phyloP scores from a whole-genome alignment of 2,797 vertebrate species.

The Rhadinocentrus ornatus region DNA sequence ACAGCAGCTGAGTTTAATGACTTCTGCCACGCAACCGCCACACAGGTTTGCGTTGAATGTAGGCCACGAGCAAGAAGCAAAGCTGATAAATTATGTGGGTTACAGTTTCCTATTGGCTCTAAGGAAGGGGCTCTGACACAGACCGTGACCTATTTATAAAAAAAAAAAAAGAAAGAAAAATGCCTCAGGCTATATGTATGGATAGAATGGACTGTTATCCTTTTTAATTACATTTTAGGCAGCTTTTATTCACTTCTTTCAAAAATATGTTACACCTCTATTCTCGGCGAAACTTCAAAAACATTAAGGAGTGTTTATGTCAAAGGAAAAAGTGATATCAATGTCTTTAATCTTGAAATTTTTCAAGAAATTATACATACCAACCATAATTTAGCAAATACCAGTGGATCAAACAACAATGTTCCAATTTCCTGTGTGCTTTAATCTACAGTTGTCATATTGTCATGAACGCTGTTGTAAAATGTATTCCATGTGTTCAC shows the following conservation, averaged over 20 bases:
- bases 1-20: slow-evolving; percentile 85
- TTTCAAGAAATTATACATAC: neutral
- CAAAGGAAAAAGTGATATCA: slow-evolving; percentile 10
- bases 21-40: slow-evolving; percentile 84
- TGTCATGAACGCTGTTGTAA: slow-evolving; percentile 8
- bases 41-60: slow-evolving; percentile 83
- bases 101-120: slow-evolving; percentile 84
- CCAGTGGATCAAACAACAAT: neutral
- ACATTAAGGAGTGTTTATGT: slow-evolving; percentile 27
- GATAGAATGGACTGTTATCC: slow-evolving; percentile 86
- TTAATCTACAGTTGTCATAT: neutral
- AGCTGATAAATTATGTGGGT: slow-evolving; percentile 85
- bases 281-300: slow-evolving; percentile 60
- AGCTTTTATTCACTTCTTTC: slow-evolving; percentile 79
- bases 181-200: slow-evolving; percentile 82
- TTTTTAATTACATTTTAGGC: slow-evolving; percentile 89
- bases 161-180: slow-evolving; percentile 80
- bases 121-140: slow-evolving; percentile 85
- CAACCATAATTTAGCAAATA: neutral
- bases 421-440: neutral
- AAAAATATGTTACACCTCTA: slow-evolving; percentile 59
- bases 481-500: slow-evolving; percentile 24
- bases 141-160: slow-evolving; percentile 88
- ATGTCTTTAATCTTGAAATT: neutral
- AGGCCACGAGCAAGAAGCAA: slow-evolving; percentile 85